phyloP scores from a whole-genome alignment of 2,113 vertebrate genomes.

The Hiodon alosoides region DNA sequence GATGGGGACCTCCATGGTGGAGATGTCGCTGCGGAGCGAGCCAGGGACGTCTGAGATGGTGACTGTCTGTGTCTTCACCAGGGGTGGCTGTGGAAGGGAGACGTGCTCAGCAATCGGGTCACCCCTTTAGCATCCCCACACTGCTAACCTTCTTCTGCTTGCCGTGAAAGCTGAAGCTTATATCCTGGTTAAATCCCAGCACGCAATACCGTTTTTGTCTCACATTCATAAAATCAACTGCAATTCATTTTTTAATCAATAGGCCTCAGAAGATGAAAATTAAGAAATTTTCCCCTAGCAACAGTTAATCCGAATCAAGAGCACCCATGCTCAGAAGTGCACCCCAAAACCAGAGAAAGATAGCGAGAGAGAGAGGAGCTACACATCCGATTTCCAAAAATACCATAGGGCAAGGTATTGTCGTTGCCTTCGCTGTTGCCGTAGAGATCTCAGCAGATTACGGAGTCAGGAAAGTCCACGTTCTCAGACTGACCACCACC shows the following conservation, averaged over 20 bases:
- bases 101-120: slow-evolving; percentile 41
- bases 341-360: slow-evolving; percentile 9
- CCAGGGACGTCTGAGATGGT: slow-evolving; percentile 80
- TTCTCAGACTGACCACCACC: slow-evolving; percentile 15
- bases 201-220: too few relatives aligned
- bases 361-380: slow-evolving; percentile 1
- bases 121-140: too few relatives aligned
- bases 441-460: slow-evolving; percentile 41
- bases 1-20: slow-evolving; percentile 87
- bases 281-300: too few relatives aligned
- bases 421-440: background rate
- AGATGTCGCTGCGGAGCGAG: slow-evolving; percentile 72
- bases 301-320: background rate
- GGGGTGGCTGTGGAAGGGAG: slow-evolving; percentile 75
- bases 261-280: too few relatives aligned
- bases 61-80: slow-evolving; percentile 91
- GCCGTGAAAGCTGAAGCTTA: too few relatives aligned
- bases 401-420: background rate
- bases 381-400: slow-evolving; percentile 5
- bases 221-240: too few relatives aligned
- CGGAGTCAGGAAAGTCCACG: background rate
- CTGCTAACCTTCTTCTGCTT: too few relatives aligned
- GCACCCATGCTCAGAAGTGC: background rate
- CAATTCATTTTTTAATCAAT: too few relatives aligned
- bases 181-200: too few relatives aligned